Base-by-base conservation (phyloP, 2,888 invertebrate genomes). In the Zhuqinia jingwanae region DNA sequence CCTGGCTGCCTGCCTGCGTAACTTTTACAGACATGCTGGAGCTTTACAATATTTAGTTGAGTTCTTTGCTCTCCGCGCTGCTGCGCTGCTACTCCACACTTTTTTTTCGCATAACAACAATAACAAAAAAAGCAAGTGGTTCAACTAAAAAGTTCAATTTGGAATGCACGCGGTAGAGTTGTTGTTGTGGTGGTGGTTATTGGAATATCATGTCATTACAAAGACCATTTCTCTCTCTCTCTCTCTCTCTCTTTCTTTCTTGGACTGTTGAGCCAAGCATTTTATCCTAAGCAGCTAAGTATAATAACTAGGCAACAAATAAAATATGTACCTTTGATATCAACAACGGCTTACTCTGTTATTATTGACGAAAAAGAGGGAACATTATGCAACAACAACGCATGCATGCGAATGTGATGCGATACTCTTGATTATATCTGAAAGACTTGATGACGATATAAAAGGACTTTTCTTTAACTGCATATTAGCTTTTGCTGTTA, bases 11-110 rank as follows among this genome's bases (percentile, higher is more conserved):
- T 36, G 8, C 8, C 36, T 36, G 36, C 36, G 36, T 36, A 36
- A 8, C 36, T 36, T n/a, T n/a, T 36, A 36, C 36, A 8, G 36
- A 36, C 36, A 8, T 36, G 36, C 36, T 6, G 30, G 3, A 36
- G 20, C 47, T 22, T 60, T n/a, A n/a, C n/a, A n/a, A 25, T 77
- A 17, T 75, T 75, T 65, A 17, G 27, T 47, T 8, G 65, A 77
- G 84, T 84, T 83, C 84, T 58, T 73, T 78, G 84, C 78, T 70
- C 84, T 78, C 77, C 20, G n/a, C 63, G n/a, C 27, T 36, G n/a
- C n/a, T 8, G 30, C 76, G 6, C 36, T 36, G n/a, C 53, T 27
- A 10, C 45, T 79, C 17, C 17, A 11, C 27, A 47, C 76, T 79
- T 56, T 78, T 75, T 53, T 78, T 75, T 53, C 36, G 58, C 81